phyloP scores from a whole-genome alignment of 1,140 invertebrate species.

The Trichonephila clavipes region DNA sequence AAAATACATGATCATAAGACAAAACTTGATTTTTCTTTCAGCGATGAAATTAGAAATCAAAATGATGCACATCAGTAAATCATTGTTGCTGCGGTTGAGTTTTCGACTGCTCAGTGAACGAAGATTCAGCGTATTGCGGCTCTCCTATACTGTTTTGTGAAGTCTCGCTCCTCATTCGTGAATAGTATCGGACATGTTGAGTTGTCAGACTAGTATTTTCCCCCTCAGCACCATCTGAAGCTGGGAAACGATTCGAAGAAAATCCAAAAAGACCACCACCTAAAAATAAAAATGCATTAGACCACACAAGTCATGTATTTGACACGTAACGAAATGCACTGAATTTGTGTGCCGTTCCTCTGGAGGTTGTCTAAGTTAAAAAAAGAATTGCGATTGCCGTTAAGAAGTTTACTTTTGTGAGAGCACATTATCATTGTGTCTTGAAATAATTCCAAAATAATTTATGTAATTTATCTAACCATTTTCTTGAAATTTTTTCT shows the following conservation, averaged over 20 bases:
- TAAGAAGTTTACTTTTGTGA: too few relatives aligned
- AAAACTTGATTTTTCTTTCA: not conserved
- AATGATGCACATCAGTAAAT: not conserved
- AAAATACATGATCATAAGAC: not conserved
- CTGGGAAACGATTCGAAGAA: conserved; percentile 33
- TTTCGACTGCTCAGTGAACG: conserved; percentile 59
- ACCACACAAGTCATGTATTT: too few relatives aligned
- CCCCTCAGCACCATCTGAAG: conserved; percentile 52
- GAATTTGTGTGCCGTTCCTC: too few relatives aligned
- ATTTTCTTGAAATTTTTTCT: too few relatives aligned
- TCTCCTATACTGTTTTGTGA: conserved; percentile 76
- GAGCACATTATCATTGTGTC: too few relatives aligned
- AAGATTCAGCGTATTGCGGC: conserved; percentile 44
- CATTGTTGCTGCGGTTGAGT: not conserved
- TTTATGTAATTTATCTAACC: too few relatives aligned
- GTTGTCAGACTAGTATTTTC: conserved; percentile 79
- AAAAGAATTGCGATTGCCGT: too few relatives aligned
- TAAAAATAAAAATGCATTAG: not conserved
- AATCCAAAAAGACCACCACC: conserved; percentile 51
- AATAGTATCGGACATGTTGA: conserved; percentile 80
- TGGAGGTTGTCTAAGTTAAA: too few relatives aligned
- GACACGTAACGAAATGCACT: too few relatives aligned
- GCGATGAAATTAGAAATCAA: not conserved
- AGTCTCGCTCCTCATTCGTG: conserved; percentile 78
- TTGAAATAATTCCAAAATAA: too few relatives aligned